Evolutionary conservation across 2,797 vertebrate species (phyloP).

Genomic region (Botia kubotai): DNA sequence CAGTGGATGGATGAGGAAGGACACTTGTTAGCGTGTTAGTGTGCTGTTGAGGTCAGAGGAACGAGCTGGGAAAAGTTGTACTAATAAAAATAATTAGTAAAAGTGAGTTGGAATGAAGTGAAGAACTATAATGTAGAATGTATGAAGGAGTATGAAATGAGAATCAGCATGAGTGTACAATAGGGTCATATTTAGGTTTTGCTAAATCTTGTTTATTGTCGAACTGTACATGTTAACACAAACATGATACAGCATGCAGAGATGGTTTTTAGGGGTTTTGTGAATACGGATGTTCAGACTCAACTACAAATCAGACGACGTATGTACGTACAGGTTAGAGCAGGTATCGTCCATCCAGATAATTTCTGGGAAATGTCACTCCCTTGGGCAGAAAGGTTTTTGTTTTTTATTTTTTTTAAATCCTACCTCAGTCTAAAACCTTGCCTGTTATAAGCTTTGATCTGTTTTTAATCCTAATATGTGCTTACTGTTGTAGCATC

Average conservation of each 20-base stretch:
- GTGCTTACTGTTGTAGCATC: conserved; percentile 3
- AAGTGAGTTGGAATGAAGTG: not conserved
- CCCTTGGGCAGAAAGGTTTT: not conserved
- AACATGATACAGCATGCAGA: not conserved
- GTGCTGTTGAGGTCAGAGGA: not conserved
- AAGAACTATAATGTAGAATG: not conserved
- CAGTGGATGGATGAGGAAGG: not conserved
- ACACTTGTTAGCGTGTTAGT: not conserved
- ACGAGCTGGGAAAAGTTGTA: not conserved
- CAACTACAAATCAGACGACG: not conserved
- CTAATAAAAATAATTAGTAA: not conserved
- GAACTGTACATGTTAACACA: not conserved
- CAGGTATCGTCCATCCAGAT: not conserved
- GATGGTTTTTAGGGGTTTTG: not conserved
- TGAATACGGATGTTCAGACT: not conserved
- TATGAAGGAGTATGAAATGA: not conserved
- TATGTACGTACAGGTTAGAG: not conserved
- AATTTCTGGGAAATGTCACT: not conserved
- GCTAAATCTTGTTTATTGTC: not conserved
- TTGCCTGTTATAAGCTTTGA: not conserved
- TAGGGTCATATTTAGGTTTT: not conserved
- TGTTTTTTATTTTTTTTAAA: not conserved
- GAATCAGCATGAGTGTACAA: not conserved
- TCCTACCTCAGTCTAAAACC: conserved; percentile 5
- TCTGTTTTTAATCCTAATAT: not conserved